A percentile compares a stretch with the other conserved stretches of the same genome.
Conservation (phyloP, 2,888 invertebrate genomes). For the Pecten maximus region DNA sequence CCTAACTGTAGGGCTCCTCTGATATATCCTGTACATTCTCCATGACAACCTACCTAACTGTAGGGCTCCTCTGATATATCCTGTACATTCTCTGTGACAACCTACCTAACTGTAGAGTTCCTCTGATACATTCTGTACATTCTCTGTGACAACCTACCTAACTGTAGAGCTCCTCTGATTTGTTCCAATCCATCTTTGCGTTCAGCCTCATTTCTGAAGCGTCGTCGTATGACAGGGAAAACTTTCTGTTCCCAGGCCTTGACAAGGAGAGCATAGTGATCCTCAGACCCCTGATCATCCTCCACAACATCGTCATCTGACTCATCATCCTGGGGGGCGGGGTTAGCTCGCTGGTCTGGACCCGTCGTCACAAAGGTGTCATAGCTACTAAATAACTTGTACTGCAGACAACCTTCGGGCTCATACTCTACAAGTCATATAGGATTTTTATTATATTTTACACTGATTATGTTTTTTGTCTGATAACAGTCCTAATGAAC, state of each 20-base stretch:
- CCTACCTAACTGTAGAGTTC: no score
- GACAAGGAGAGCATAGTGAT: constrained; percentile 81
- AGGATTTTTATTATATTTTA: not conserved
- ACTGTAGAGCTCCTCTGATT: constrained; percentile 82
- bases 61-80: no score
- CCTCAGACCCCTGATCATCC: constrained; percentile 78
- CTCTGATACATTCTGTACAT: not conserved
- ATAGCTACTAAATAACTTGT: constrained; percentile 78
- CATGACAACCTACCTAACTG: no score
- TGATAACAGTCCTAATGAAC: no score
- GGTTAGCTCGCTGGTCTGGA: constrained; percentile 68
- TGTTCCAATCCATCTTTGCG: constrained; percentile 82
- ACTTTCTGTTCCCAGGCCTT: constrained; percentile 83
- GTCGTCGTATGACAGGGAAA: constrained; percentile 81
- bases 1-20: no score
- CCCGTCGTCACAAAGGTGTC: constrained; percentile 78
- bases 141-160: constrained; percentile 68
- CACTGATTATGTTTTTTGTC: not conserved
- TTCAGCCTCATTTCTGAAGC: constrained; percentile 83
- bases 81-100: no score
- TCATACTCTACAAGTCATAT: constrained; percentile 75
- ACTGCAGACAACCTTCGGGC: constrained; percentile 74
- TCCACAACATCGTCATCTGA: constrained; percentile 80
- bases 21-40: no score
- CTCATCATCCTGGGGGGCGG: constrained; percentile 75